These are phyloP conservation scores for Zaprionus taronus DNA, from an alignment of 1,140 invertebrate genomes.

Conservation along the genomic window DNA sequence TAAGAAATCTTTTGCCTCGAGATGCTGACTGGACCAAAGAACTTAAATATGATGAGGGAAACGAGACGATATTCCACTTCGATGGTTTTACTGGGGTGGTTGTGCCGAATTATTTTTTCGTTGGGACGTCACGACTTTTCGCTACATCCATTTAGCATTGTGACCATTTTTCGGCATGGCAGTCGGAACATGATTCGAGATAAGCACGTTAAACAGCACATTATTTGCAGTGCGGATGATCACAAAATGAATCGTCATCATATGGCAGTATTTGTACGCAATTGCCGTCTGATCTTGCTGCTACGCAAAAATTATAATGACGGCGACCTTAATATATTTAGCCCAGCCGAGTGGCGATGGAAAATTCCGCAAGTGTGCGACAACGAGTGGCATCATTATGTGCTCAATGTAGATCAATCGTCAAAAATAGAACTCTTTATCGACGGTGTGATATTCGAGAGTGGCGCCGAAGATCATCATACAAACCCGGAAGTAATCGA, in stretches of 20 bases:
- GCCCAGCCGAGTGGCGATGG: slow-evolving; percentile 99
- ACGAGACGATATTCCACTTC: slow-evolving; percentile 97
- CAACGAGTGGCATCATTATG: slow-evolving; percentile 99
- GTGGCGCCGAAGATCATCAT: slow-evolving; percentile 88
- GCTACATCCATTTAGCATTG: slow-evolving; percentile 91
- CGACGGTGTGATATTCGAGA: slow-evolving; percentile 93
- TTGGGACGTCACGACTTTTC: slow-evolving; percentile 84
- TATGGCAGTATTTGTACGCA: slow-evolving; percentile 97
- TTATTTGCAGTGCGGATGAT: slow-evolving; percentile 97
- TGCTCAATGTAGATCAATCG: slow-evolving; percentile 95
- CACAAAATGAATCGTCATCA: slow-evolving; percentile 99
- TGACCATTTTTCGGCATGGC: slow-evolving; percentile 91
- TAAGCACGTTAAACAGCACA: slow-evolving; percentile 96
- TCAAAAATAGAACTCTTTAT: slow-evolving; percentile 94
- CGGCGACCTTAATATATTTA: slow-evolving; percentile 97
- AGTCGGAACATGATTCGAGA: slow-evolving; percentile 86
- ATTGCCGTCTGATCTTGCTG: slow-evolving; percentile 97
- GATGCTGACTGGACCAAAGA: slow-evolving; percentile 94
- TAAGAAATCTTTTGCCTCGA: slow-evolving; percentile 93
- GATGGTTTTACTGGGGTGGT: slow-evolving; percentile 95
- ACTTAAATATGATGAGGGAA: slow-evolving; percentile 95
- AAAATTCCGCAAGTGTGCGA: slow-evolving; percentile 96
- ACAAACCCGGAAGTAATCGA: slow-evolving; percentile 98
- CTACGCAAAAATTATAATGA: slow-evolving; percentile 96
- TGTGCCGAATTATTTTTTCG: slow-evolving; percentile 91